These are phyloP conservation scores for Eurois occulta DNA, from an alignment of 2,888 invertebrate species.

Conservation along the genomic window DNA sequence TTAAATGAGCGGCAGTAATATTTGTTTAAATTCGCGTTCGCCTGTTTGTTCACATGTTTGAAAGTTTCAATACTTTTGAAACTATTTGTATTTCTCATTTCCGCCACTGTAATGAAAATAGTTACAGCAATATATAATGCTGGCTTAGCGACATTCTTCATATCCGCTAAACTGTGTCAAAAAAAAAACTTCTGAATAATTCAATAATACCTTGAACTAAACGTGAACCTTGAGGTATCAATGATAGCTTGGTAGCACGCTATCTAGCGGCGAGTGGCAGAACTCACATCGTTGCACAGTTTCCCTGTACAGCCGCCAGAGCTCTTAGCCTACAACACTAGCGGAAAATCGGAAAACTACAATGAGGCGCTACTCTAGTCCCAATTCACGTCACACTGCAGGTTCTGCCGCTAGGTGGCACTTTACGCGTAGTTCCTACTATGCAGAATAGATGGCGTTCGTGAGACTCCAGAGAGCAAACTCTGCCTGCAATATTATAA, in stretches of 20 bases:
- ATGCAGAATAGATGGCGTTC: constrained; percentile 31
- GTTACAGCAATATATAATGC: background rate
- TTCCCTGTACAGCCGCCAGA: background rate
- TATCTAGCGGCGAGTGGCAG: constrained; percentile 68
- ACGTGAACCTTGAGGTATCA: background rate
- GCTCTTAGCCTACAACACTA: background rate
- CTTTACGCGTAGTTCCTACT: background rate
- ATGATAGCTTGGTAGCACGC: constrained; percentile 40
- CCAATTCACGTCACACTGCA: background rate
- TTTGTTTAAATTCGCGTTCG: background rate
- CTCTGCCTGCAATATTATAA: constrained; percentile 15
- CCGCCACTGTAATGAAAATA: background rate
- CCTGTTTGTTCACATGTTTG: background rate
- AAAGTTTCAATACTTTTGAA: background rate
- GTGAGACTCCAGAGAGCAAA: background rate
- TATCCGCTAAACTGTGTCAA: constrained; percentile 10
- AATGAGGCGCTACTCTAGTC: background rate
- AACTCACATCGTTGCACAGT: constrained; percentile 51
- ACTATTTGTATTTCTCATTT: background rate
- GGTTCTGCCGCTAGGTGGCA: constrained; percentile 33
- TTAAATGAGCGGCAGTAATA: background rate
- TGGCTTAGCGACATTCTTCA: background rate
- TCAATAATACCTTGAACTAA: constrained; percentile 32
- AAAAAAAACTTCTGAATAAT: constrained; percentile 44
- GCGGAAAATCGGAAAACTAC: constrained; percentile 10